Conservation (phyloP, 1,140 invertebrate species). For the Macrostomum lignano region DNA sequence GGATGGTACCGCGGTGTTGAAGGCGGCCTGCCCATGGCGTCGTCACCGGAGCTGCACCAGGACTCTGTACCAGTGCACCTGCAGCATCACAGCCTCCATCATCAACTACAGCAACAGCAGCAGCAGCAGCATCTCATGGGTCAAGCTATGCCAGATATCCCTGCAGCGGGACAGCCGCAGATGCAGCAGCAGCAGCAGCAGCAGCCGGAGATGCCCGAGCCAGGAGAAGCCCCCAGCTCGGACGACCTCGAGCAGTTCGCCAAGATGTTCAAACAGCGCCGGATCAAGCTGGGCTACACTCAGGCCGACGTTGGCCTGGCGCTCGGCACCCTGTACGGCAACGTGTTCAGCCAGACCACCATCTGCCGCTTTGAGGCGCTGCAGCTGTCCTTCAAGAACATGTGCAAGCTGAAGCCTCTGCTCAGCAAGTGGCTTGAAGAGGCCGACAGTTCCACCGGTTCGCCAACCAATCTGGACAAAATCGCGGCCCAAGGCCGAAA, state of each 20-base stretch:
- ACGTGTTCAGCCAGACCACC: conserved; percentile 96
- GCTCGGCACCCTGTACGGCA: conserved; percentile 85
- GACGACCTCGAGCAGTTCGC: conserved; percentile 89
- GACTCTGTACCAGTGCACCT: too few species aligned
- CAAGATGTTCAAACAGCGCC: conserved; percentile 92
- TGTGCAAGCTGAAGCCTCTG: conserved; percentile 96
- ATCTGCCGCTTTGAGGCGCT: conserved; percentile 97
- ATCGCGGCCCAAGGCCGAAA: conserved; percentile 85
- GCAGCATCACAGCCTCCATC: too few species aligned
- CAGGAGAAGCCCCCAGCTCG: too few species aligned
- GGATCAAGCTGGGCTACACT: conserved; percentile 75
- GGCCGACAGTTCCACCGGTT: conserved; percentile 80
- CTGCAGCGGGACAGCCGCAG: too few species aligned
- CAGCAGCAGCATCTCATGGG: too few species aligned
- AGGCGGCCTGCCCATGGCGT: too few species aligned
- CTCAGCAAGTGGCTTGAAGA: conserved; percentile 97
- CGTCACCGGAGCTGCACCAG: too few species aligned
- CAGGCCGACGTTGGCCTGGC: conserved; percentile 92
- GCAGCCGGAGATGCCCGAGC: too few species aligned
- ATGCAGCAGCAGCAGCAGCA: too few species aligned
- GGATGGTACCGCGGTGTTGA: too few species aligned
- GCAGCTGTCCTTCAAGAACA: conserved; percentile 96
- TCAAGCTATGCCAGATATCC: too few species aligned
- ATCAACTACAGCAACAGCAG: too few species aligned
- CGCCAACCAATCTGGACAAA: conserved; percentile 36